phyloP scores from a whole-genome alignment of 2,888 invertebrate species.

The Hypomecis punctinalis region DNA sequence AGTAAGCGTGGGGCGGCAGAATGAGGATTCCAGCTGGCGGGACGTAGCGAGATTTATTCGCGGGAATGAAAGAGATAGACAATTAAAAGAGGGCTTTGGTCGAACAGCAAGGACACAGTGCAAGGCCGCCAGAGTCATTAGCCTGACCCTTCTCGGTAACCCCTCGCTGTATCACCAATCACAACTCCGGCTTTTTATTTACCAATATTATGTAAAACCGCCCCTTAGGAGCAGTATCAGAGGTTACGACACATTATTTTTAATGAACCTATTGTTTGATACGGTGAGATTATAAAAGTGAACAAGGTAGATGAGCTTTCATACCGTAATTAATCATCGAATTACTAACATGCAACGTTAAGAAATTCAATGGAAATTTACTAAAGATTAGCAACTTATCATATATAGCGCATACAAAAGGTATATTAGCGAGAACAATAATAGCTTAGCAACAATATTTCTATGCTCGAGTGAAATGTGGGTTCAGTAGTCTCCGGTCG shows the following conservation, averaged over 20 bases:
- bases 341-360: slow-evolving; percentile 8
- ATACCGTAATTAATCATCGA: slow-evolving; percentile 15
- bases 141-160: slow-evolving; percentile 51
- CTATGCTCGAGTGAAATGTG: slow-evolving; percentile 33
- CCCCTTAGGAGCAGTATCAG: neutral
- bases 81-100: slow-evolving; percentile 57
- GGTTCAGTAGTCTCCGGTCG: slow-evolving; percentile 28
- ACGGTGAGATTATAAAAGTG: slow-evolving; percentile 4
- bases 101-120: slow-evolving; percentile 74
- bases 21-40: slow-evolving; percentile 33
- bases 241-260: neutral
- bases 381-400: slow-evolving; percentile 8
- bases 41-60: slow-evolving; percentile 50
- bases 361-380: slow-evolving; percentile 3
- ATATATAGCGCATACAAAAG: slow-evolving; percentile 17
- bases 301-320: slow-evolving; percentile 8
- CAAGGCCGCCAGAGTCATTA: slow-evolving; percentile 76
- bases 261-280: neutral
- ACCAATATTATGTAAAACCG: neutral
- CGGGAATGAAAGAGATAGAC: slow-evolving; percentile 57
- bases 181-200: slow-evolving; percentile 21
- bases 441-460: slow-evolving; percentile 31
- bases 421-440: slow-evolving; percentile 32
- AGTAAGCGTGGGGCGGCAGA: slow-evolving; percentile 63
- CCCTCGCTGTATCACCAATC: slow-evolving; percentile 52